These are phyloP conservation scores for Caiman crocodilus DNA, from an alignment of 2,797 vertebrate genomes.

Conservation along the genomic window DNA sequence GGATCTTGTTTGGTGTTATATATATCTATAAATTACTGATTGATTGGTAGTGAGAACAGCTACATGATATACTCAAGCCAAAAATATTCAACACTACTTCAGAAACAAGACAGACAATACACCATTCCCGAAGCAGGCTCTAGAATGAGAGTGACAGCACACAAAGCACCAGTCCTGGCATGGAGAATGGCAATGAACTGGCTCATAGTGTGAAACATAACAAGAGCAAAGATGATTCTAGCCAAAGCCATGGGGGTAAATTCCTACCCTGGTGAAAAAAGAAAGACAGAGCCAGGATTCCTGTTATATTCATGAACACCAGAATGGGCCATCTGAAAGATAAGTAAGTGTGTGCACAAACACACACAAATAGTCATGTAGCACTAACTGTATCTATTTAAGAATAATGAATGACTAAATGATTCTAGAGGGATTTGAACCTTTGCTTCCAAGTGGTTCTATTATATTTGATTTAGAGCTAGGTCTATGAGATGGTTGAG, in stretches of 20 bases:
- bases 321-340: no score
- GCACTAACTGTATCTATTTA: no score
- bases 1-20: not conserved
- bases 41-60: slow-evolving; percentile 10
- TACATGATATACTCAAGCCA: not conserved
- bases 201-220: not conserved
- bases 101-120: not conserved
- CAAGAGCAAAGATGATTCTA: not conserved
- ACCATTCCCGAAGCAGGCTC: slow-evolving; percentile 1
- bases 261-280: not conserved
- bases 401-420: no score
- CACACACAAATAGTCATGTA: no score
- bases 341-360: no score
- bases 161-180: not conserved
- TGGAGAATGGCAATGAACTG: not conserved
- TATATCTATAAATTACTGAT: not conserved
- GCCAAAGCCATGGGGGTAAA: slow-evolving; percentile 13
- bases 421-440: no score
- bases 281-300: not conserved
- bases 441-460: no score
- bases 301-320: not conserved
- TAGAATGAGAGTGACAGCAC: not conserved
- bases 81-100: not conserved
- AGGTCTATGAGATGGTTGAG: not conserved
- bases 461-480: no score